These are phyloP conservation scores for Drosophila peninsularis DNA, from an alignment of 2,888 invertebrate species.

Conservation along the genomic window DNA sequence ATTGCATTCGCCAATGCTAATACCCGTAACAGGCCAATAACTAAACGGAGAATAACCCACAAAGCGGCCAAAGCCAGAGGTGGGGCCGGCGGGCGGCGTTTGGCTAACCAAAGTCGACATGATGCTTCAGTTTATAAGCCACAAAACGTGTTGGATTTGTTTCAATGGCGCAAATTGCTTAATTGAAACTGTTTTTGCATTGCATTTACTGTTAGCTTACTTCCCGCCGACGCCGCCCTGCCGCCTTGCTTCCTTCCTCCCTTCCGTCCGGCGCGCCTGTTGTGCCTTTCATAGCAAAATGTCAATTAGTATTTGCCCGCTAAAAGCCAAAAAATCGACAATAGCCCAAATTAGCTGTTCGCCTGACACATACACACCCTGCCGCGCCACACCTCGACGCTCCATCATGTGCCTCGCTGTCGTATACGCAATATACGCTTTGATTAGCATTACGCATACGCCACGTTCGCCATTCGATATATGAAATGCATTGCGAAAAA, in stretches of 20 bases:
- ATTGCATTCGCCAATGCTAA: conserved; percentile 24
- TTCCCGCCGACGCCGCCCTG: not conserved
- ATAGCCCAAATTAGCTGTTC: conserved; percentile 65
- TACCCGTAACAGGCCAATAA: conserved; percentile 34
- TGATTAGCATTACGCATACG: conserved; percentile 74
- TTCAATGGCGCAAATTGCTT: conserved; percentile 80
- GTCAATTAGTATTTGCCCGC: conserved; percentile 78
- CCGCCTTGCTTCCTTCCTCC: not conserved
- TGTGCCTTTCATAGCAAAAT: conserved; percentile 68
- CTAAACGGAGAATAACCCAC: conserved; percentile 26
- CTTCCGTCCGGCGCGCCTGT: not conserved
- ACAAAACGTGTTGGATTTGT: conserved; percentile 81
- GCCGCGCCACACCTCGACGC: conserved; percentile 11
- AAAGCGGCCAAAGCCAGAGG: conserved; percentile 20
- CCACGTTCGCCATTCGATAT: conserved; percentile 49
- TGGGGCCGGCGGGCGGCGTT: not conserved
- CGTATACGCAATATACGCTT: conserved; percentile 69
- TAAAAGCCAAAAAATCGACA: conserved; percentile 76
- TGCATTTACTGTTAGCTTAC: conserved; percentile 61
- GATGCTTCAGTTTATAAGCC: conserved; percentile 77
- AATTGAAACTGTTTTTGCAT: conserved; percentile 79
- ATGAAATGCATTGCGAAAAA: conserved; percentile 47
- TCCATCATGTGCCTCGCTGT: conserved; percentile 55
- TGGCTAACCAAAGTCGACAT: conserved; percentile 66
- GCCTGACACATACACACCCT: conserved; percentile 17